phyloP scores from a whole-genome alignment of 92 coral and sea anemone genomes.

The Palythoa heliodiscus region DNA sequence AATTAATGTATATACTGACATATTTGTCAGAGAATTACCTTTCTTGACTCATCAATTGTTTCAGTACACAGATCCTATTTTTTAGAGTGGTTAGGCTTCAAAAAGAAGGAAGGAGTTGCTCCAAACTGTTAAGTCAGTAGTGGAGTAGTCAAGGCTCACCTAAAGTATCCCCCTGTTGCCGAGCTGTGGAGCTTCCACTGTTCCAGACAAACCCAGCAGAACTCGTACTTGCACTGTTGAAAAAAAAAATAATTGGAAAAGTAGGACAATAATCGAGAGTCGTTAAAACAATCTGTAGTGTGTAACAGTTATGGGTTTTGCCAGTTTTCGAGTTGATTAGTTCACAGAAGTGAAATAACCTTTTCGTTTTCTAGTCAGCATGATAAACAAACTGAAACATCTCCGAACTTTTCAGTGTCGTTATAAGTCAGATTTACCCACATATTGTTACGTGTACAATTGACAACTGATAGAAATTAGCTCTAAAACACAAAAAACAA shows the following conservation, averaged over 20 bases:
- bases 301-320: not conserved
- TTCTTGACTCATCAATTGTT: too few relatives aligned
- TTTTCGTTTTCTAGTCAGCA: not conserved
- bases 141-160: slow-evolving; percentile 41
- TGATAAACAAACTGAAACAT: not conserved
- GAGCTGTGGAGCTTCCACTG: slow-evolving; percentile 98
- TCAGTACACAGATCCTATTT: not conserved
- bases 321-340: not conserved
- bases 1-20: too few relatives aligned
- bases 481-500: too few relatives aligned
- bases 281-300: not conserved
- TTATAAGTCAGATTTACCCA: too few relatives aligned
- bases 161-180: slow-evolving; percentile 97
- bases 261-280: not conserved
- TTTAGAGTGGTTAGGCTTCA: not conserved
- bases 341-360: not conserved
- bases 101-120: not conserved
- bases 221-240: slow-evolving; percentile 63
- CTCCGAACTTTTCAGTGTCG: not conserved
- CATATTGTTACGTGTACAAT: too few relatives aligned
- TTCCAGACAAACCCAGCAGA: slow-evolving; percentile 94
- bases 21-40: too few relatives aligned
- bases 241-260: not conserved
- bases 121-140: too few relatives aligned
- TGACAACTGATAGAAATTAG: too few relatives aligned